These are phyloP conservation scores for Epistrophe grossulariae DNA, from an alignment of 2,888 invertebrate species.

Conservation along the genomic window DNA sequence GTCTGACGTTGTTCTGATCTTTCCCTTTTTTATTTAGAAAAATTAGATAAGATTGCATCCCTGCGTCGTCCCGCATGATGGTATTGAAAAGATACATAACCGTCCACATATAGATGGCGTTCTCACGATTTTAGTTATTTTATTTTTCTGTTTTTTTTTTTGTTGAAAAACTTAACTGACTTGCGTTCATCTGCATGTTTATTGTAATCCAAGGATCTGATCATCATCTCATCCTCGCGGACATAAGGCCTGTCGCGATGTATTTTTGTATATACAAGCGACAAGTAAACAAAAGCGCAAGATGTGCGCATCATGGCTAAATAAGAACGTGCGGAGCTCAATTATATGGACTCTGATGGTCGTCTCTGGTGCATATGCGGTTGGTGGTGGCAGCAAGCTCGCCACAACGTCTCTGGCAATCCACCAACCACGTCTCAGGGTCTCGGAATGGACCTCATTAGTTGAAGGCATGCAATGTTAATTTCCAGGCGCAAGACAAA, in stretches of 20 bases:
- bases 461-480: slow-evolving; percentile 74
- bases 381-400: slow-evolving; percentile 49
- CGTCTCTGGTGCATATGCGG: not conserved
- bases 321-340: slow-evolving; percentile 58
- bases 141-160: not conserved
- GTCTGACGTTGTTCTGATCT: slow-evolving; percentile 16
- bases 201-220: slow-evolving; percentile 54
- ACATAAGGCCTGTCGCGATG: slow-evolving; percentile 52
- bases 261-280: slow-evolving; percentile 31
- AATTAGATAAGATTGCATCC: not conserved
- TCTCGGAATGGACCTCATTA: slow-evolving; percentile 68
- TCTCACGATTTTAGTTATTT: slow-evolving; percentile 60
- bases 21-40: not conserved
- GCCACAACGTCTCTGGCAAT: slow-evolving; percentile 60
- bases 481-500: slow-evolving; percentile 45
- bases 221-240: slow-evolving; percentile 41
- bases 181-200: slow-evolving; percentile 50
- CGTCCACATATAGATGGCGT: slow-evolving; percentile 43
- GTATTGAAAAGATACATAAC: not conserved
- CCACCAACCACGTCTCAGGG: slow-evolving; percentile 29
- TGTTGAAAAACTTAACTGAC: not conserved
- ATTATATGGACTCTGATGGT: slow-evolving; percentile 59
- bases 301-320: slow-evolving; percentile 34
- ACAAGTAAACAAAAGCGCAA: slow-evolving; percentile 63
- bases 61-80: not conserved